phyloP scores from a whole-genome alignment of 2,113 vertebrate genomes.

The Scomber colias region DNA sequence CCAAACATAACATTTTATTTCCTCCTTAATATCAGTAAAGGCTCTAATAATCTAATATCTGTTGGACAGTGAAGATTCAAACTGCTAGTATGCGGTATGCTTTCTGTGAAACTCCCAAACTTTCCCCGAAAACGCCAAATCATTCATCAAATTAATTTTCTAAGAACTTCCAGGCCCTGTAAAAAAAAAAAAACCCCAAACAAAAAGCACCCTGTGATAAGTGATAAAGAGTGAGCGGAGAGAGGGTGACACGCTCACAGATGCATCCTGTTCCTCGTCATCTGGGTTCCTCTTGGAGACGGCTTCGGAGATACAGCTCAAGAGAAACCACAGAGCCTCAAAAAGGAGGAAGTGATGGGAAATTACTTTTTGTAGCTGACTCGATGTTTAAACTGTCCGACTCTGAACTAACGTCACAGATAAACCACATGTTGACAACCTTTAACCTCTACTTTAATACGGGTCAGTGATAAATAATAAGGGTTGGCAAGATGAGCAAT shows the following conservation, averaged over 20 bases:
- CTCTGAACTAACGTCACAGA: conserved; percentile 20
- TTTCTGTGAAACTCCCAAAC: neutral
- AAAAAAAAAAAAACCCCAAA: neutral
- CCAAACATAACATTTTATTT: too few species aligned
- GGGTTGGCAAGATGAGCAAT: too few species aligned
- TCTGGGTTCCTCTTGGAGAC: conserved; percentile 55
- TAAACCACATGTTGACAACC: too few species aligned
- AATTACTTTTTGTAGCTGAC: conserved; percentile 43
- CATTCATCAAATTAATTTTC: neutral
- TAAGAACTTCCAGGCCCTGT: neutral
- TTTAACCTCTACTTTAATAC: too few species aligned
- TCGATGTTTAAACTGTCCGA: conserved; percentile 7
- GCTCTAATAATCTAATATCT: too few species aligned
- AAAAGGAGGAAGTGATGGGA: conserved; percentile 33
- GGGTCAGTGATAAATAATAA: too few species aligned
- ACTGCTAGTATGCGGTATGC: too few species aligned
- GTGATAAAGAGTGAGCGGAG: neutral
- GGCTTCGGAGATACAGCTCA: conserved; percentile 15
- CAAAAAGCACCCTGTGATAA: neutral
- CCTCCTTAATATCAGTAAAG: too few species aligned
- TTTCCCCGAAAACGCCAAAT: neutral
- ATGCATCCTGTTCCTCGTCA: conserved; percentile 75
- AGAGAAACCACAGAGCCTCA: conserved; percentile 42
- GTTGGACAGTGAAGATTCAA: too few species aligned
- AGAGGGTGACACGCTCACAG: conserved; percentile 49